Base-by-base conservation (phyloP, 2,888 invertebrate species). In the Chrysina gloriosa region DNA sequence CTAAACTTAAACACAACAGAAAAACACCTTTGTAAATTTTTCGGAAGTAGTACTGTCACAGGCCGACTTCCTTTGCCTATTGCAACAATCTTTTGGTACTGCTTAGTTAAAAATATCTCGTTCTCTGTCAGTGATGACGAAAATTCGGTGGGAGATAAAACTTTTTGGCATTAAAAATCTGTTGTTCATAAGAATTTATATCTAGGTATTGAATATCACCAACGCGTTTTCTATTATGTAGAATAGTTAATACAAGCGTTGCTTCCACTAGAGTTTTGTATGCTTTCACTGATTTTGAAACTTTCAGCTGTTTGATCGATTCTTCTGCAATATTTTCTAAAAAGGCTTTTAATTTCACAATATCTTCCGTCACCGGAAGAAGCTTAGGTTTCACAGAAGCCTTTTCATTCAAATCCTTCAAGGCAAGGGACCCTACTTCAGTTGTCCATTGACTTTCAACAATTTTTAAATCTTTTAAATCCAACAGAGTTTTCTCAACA, bases 321-420 rank as follows among this genome's bases (percentile, higher is more conserved):
- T 34, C 4, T 7, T 34, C 7, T 34, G 34, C 34, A n/a, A n/a
- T 11, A 11, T 34, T 11, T 11, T 7, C 34, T 34, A 34, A 34
- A 34, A n/a, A 34, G 34, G 7, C 11, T 7, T 34, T 34, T 7
- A 34, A 58, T 50, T 50, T 36, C 45, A 63, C 23, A 6, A 63
- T 67, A 63, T 67, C 63, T 39, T 63, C 52, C n/a, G 39, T 52
- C n/a, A 68, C 61, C n/a, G 52, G 52, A 56, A 52, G 42, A 63
- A 54, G 21, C 52, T 56, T 63, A 39, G 58, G 64, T 34, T 47
- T 66, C 6, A 50, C 52, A 27, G 58, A 54, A 31, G 54, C 25
- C 58, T 64, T 68, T 36, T 65, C 52, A 36, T 67, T 71, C 21
- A 71, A 58, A 54, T 69, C 56, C 61, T 70, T 67, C 42, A 66